A percentile compares a stretch with the other conserved stretches of the same genome.
These are phyloP conservation scores for Teleogryllus occipitalis DNA, from an alignment of 1,140 invertebrate species.

Conservation along the genomic window DNA sequence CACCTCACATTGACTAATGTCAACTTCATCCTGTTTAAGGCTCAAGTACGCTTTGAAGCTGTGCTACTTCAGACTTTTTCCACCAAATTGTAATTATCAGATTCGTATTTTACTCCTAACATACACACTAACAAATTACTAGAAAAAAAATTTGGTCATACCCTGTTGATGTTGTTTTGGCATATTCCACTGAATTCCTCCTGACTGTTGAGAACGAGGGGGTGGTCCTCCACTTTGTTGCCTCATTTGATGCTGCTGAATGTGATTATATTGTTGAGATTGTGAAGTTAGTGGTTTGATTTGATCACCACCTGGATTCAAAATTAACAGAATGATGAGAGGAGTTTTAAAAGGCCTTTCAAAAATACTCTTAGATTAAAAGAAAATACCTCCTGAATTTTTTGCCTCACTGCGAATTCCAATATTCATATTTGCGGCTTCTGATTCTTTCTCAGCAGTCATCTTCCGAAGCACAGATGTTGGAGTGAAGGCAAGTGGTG, in stretches of 20 bases:
- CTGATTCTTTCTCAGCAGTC: slow-evolving; percentile 77
- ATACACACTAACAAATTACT: no score
- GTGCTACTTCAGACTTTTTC: no score
- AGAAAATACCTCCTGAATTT: neutral
- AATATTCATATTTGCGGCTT: slow-evolving; percentile 24
- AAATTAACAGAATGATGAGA: no score
- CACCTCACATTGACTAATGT: no score
- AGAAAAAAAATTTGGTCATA: neutral
- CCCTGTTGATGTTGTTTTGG: slow-evolving; percentile 9
- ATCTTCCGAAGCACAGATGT: slow-evolving; percentile 86
- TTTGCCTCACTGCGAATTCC: neutral
- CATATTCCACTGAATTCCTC: neutral
- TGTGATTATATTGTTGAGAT: neutral
- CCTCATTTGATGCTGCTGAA: neutral
- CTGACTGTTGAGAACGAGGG: neutral
- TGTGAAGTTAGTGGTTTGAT: neutral
- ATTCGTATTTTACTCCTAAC: no score
- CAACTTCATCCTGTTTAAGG: no score
- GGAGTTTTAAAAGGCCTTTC: no score
- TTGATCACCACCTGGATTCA: no score
- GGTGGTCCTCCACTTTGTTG: neutral
- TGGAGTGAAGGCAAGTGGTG: slow-evolving; percentile 75
- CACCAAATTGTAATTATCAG: no score
- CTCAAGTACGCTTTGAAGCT: no score
- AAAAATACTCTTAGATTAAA: no score